Conservation (phyloP, 2,113 vertebrate species). For the Cyanoliseus patagonus region DNA sequence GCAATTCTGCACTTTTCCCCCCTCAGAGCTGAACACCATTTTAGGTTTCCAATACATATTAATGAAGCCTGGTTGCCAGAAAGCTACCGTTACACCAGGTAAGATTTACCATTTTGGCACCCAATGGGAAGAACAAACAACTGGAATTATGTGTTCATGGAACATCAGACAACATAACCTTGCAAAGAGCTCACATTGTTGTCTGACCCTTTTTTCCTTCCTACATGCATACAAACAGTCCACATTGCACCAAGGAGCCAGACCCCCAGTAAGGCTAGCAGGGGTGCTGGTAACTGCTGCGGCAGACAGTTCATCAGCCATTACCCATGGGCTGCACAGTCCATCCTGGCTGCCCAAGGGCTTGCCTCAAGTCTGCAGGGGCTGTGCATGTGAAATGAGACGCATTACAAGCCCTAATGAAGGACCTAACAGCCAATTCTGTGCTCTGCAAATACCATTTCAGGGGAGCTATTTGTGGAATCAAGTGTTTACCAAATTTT, state of each 20-base stretch:
- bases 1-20: not conserved
- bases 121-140: not conserved
- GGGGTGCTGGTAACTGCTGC: not conserved
- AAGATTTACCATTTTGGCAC: not conserved
- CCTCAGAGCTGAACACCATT: not conserved
- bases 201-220: not conserved
- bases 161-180: not conserved
- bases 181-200: not conserved
- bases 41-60: constrained; percentile 14
- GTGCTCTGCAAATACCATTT: too few relatives aligned
- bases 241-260: not conserved
- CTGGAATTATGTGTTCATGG: not conserved
- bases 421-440: not conserved
- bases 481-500: not conserved
- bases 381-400: not conserved
- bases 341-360: not conserved
- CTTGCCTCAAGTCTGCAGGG: not conserved
- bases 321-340: not conserved
- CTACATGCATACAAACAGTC: not conserved
- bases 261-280: not conserved
- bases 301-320: not conserved
- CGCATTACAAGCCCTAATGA: not conserved
- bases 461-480: not conserved
- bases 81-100: not conserved
- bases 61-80: not conserved